Evolutionary conservation across 2,113 vertebrate species (phyloP).

Genomic region (Gulo gulo): DNA sequence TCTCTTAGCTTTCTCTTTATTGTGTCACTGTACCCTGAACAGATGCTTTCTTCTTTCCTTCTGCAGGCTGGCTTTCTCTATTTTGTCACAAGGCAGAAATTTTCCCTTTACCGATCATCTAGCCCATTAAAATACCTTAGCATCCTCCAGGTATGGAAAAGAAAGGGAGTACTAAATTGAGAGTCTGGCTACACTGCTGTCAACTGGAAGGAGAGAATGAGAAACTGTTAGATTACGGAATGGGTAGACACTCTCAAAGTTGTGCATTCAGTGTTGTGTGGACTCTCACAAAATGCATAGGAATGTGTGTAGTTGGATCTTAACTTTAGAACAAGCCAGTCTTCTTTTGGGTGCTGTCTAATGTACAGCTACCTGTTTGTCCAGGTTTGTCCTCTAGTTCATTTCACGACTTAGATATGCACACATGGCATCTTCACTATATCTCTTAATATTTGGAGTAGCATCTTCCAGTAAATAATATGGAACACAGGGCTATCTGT

Average conservation of each 20-base stretch:
- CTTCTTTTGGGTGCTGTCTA: not conserved
- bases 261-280: not conserved
- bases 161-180: not conserved
- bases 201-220: not conserved
- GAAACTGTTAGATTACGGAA: not conserved
- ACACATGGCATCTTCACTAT: not conserved
- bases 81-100: not conserved
- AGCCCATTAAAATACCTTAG: constrained; percentile 2
- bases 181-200: not conserved
- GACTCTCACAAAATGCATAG: not conserved
- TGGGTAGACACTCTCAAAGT: not conserved
- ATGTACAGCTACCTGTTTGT: not conserved
- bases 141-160: not conserved
- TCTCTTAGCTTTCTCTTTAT: constrained; percentile 19
- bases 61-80: not conserved
- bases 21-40: not conserved
- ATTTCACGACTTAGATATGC: not conserved
- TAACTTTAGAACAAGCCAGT: not conserved
- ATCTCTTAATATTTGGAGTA: not conserved
- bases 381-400: not conserved
- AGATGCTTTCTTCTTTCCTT: not conserved
- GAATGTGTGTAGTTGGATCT: not conserved
- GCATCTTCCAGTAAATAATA: not conserved
- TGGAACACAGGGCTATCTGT: not conserved
- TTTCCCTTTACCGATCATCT: not conserved